These are phyloP conservation scores for Desmophyllum pertusum DNA, from an alignment of 92 coral and sea anemone genomes.

Conservation along the genomic window DNA sequence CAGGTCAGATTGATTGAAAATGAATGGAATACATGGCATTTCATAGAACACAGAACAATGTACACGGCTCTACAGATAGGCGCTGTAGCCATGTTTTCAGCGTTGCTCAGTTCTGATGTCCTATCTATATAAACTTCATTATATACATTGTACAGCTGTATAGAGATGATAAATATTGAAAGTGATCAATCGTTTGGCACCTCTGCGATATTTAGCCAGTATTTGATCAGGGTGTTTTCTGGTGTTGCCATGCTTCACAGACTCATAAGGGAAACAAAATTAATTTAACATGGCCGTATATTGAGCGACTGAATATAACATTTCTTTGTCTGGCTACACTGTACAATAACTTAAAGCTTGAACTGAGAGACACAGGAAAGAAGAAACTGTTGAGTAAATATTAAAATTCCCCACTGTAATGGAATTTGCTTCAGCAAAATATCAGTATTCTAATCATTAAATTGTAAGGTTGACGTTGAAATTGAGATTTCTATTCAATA, in stretches of 20 bases:
- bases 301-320: background rate
- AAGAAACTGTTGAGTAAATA: background rate
- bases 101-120: background rate
- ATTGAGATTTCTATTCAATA: background rate
- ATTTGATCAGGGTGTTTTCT: conserved; percentile 42
- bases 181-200: background rate
- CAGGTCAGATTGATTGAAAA: conserved; percentile 5
- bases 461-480: background rate
- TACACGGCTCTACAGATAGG: background rate
- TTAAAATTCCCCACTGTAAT: conserved; percentile 8
- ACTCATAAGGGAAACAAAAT: conserved; percentile 13
- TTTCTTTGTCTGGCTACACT: background rate
- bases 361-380: background rate
- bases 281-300: background rate
- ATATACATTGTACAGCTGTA: background rate
- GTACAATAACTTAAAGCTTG: background rate
- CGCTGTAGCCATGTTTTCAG: background rate
- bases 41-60: background rate
- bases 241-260: conserved; percentile 39
- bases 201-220: background rate
- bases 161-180: background rate
- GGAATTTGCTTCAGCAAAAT: conserved; percentile 39
- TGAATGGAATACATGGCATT: conserved; percentile 14
- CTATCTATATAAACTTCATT: background rate
- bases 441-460: conserved; percentile 7